A percentile compares a stretch with the other conserved stretches of the same genome.
phyloP scores from a whole-genome alignment of 2,888 invertebrate genomes.

The Harpagoxenus sublaevis region DNA sequence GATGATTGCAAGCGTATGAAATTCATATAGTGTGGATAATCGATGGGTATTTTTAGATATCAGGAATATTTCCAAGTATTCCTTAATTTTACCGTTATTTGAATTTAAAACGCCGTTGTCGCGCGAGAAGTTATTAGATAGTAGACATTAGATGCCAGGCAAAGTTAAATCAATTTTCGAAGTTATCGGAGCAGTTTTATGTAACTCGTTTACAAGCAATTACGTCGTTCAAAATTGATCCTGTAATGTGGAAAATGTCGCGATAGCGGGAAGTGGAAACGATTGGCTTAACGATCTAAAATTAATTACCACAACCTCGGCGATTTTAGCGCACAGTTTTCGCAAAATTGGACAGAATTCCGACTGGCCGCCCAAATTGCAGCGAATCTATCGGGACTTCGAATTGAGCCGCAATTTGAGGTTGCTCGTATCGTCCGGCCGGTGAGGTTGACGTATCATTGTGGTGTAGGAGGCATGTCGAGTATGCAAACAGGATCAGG shows the following conservation, averaged over 20 bases:
- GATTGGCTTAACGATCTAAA: slow-evolving; percentile 18
- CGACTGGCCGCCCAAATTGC: neutral
- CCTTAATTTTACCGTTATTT: neutral
- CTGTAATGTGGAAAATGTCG: neutral
- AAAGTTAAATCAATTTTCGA: slow-evolving; percentile 25
- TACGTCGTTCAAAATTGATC: slow-evolving; percentile 2
- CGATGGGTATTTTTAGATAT: slow-evolving; percentile 18
- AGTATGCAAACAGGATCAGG: slow-evolving; percentile 71
- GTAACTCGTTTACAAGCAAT: slow-evolving; percentile 26
- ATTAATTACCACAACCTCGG: neutral
- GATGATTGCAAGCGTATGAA: slow-evolving; percentile 8
- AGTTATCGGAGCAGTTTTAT: slow-evolving; percentile 3
- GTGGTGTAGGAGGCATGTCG: slow-evolving; percentile 60
- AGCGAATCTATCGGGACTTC: slow-evolving; percentile 6
- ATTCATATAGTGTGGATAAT: neutral
- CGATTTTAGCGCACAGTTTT: slow-evolving; percentile 7
- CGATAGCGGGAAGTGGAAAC: slow-evolving; percentile 1
- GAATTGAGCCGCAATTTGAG: slow-evolving; percentile 25
- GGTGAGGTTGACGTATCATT: slow-evolving; percentile 70
- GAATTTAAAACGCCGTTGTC: neutral
- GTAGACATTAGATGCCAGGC: neutral
- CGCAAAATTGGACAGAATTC: neutral
- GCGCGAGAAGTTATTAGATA: neutral
- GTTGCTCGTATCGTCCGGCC: slow-evolving; percentile 8
- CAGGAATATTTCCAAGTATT: neutral